A percentile compares a stretch with the other conserved stretches of the same genome.
Conservation (phyloP, 53 echinoderm and acorn worm species). For the Arbacia lixula region DNA sequence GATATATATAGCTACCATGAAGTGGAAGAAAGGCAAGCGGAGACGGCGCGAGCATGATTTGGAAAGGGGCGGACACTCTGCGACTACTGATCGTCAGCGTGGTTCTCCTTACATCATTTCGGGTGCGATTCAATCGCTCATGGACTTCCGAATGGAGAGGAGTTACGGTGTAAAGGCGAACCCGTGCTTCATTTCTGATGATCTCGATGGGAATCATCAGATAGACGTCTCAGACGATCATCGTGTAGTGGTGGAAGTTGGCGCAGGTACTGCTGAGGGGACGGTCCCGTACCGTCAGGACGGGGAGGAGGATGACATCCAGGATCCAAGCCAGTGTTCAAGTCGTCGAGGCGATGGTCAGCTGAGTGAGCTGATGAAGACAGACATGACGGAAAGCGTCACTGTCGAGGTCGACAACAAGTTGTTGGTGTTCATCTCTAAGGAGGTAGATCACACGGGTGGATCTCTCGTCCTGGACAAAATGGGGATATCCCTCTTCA, state of each 20-base stretch:
- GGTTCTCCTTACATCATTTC: not conserved
- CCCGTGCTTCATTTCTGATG: not conserved
- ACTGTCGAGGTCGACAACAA: constrained; percentile 66
- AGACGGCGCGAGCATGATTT: not conserved
- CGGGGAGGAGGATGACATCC: not conserved
- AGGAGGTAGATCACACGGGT: constrained; percentile 71
- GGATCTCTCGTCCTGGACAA: constrained; percentile 75
- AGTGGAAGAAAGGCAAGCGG: constrained; percentile 2
- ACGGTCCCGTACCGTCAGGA: not conserved
- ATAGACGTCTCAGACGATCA: too few species aligned
- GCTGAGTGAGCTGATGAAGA: constrained; percentile 46
- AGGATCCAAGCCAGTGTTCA: not conserved
- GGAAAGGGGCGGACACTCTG: not conserved
- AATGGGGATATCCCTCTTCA: constrained; percentile 94
- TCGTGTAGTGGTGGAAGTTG: too few species aligned
- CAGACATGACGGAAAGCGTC: constrained; percentile 73
- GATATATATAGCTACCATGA: not conserved
- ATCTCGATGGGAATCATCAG: not conserved
- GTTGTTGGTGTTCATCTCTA: constrained; percentile 81
- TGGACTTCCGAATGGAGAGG: not conserved
- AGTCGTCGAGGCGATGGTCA: constrained; percentile 38
- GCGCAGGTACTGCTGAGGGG: not conserved
- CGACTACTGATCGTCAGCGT: not conserved
- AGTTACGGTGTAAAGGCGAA: not conserved
- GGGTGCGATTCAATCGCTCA: not conserved